phyloP scores from a whole-genome alignment of 2,797 vertebrate genomes.

The Prionace glauca region DNA sequence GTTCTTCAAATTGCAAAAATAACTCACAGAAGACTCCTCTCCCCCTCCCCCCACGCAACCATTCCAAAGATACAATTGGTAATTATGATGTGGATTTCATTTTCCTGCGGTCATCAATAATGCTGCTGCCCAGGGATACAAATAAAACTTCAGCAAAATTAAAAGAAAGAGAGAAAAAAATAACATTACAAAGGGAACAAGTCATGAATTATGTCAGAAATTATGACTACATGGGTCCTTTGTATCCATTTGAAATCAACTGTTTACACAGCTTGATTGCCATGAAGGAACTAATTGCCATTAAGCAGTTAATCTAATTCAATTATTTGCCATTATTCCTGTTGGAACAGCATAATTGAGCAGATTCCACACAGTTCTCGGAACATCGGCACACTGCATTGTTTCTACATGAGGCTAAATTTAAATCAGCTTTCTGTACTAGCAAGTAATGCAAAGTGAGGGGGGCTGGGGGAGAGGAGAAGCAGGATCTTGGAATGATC shows the following conservation, averaged over 20 bases:
- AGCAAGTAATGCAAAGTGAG: not conserved
- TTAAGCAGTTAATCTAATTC: constrained; percentile 4
- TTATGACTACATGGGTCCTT: not conserved
- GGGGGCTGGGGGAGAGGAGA: not conserved
- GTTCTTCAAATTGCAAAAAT: constrained; percentile 10
- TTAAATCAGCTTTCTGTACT: not conserved
- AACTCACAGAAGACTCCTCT: not conserved
- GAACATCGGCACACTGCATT: not conserved
- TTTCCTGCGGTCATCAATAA: not conserved
- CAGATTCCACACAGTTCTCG: not conserved
- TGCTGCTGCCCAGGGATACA: not conserved
- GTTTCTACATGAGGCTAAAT: not conserved
- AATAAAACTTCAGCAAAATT: not conserved
- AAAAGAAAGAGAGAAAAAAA: not conserved
- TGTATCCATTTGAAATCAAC: constrained; percentile 15
- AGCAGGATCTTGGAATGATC: not conserved
- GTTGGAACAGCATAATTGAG: not conserved
- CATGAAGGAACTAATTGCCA: constrained; percentile 16
- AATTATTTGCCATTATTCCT: constrained; percentile 8
- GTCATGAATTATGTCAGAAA: not conserved
- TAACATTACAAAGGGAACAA: not conserved
- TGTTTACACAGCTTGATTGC: constrained; percentile 14
- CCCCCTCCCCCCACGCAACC: not conserved
- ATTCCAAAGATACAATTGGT: not conserved
- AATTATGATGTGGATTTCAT: not conserved